Percentiles rank a stretch among this genome's conserved stretches.
These are phyloP conservation scores for Saguinus midas DNA, from an alignment of 2,113 vertebrate genomes.

Conservation along the genomic window DNA sequence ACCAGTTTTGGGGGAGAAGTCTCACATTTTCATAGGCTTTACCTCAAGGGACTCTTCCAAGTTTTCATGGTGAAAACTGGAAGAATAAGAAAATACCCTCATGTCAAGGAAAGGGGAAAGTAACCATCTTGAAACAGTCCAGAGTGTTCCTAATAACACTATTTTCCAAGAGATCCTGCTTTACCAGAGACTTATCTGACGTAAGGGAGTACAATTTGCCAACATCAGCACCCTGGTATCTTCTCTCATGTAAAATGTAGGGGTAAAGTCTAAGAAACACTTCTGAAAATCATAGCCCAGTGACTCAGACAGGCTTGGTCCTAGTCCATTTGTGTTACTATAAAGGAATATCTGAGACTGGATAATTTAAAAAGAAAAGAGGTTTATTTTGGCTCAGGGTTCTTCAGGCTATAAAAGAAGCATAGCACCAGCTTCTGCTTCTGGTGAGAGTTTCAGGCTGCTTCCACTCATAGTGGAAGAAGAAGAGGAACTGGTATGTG, in stretches of 20 bases:
- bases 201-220: too few species aligned
- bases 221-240: fast-evolving
- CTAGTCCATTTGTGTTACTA: background rate
- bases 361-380: background rate
- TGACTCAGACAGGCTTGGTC: background rate
- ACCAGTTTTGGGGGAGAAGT: background rate
- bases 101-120: background rate
- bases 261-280: background rate
- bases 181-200: background rate
- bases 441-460: background rate
- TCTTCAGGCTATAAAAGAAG: background rate
- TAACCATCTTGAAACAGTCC: background rate
- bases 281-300: background rate
- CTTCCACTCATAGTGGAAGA: background rate
- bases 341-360: background rate
- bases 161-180: background rate
- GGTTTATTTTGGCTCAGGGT: background rate
- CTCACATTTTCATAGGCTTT: background rate
- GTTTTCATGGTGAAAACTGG: background rate
- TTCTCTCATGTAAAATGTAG: background rate
- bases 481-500: background rate
- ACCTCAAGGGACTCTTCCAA: background rate
- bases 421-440: background rate
- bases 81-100: background rate
- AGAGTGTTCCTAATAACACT: background rate